Evolutionary conservation across 1,140 invertebrate genomes (phyloP), one percentile per base, ranked within the genome.

Genomic region (Agraylea sexmaculata): DNA sequence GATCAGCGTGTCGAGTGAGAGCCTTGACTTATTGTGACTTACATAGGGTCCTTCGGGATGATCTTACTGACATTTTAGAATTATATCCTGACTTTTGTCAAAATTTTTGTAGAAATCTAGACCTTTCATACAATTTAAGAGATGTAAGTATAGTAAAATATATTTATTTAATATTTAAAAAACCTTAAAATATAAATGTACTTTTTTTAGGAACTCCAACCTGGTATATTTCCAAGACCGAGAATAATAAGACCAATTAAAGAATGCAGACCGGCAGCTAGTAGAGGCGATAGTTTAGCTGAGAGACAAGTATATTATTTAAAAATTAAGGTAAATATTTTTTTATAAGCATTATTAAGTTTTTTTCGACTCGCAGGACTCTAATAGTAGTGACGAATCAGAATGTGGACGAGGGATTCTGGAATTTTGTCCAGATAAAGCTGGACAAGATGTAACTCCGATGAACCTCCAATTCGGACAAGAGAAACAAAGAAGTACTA

Each of bases 11-110:
- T 63, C 91, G 94, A 58, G 92, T 98, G n/a, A 75, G 93, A 53
- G 93, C 93, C n/a, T 70, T 99, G 47, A 98, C 93, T 0, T 98
- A 98, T 66, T 98, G 94, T 72, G 94, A 99, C 74, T 74, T 99
- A 35, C 94, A 98, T 62, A 94, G 94, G 62, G 93, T 99, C 43
- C 81, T 92, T 56, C 73, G 94, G 31, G 91, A 97, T 58, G 94
- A 98, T 62, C 68, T 99, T 28, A 72, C 97, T n/a, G 92, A 97
- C 57, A 91, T 98, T 16, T 67, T 98, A 23, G 91, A 96, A 50
- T 80, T 97, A 56, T 99, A 97, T 70, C 94, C 94, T 0, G 94
- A 98, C 64, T 98, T 98, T 68, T 78, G 83, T 32, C 80, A 88
- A 51, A 76, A 82, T 48, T 97, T 98, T 59, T 80, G 87, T 47